Conservation (phyloP, 2,797 vertebrate genomes). For the Urophycis tenuis region DNA sequence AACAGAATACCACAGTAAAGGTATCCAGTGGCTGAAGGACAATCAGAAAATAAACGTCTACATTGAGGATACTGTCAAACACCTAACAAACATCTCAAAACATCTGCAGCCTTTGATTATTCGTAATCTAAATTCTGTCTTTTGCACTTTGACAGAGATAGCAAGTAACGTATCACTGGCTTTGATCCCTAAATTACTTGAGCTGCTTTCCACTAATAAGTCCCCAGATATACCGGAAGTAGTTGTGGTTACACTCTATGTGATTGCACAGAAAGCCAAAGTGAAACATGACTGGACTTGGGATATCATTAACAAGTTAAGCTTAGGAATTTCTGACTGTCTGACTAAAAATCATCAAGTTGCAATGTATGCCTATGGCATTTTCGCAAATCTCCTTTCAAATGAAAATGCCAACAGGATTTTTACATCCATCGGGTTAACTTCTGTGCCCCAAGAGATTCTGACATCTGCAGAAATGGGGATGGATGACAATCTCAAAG, state of each 20-base stretch:
- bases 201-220: neutral
- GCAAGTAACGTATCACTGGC: neutral
- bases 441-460: neutral
- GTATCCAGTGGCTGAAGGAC: too few relatives aligned
- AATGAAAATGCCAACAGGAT: neutral
- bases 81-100: too few relatives aligned
- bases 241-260: constrained; percentile 48
- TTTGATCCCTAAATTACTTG: constrained; percentile 33
- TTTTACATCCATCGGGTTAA: neutral
- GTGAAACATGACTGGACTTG: constrained; percentile 15
- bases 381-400: neutral
- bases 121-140: too few relatives aligned
- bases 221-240: constrained; percentile 11
- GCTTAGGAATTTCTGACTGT: constrained; percentile 23
- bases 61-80: too few relatives aligned
- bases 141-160: too few relatives aligned
- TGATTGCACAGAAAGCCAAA: constrained; percentile 10
- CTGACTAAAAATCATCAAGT: neutral
- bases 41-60: too few relatives aligned
- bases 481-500: neutral
- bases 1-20: too few relatives aligned
- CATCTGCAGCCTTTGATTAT: too few relatives aligned
- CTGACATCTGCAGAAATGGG: neutral
- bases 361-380: neutral
- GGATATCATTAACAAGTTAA: constrained; percentile 13